Evolutionary conservation across 2,113 vertebrate genomes (phyloP).

Genomic region (Pseudopodoces humilis): DNA sequence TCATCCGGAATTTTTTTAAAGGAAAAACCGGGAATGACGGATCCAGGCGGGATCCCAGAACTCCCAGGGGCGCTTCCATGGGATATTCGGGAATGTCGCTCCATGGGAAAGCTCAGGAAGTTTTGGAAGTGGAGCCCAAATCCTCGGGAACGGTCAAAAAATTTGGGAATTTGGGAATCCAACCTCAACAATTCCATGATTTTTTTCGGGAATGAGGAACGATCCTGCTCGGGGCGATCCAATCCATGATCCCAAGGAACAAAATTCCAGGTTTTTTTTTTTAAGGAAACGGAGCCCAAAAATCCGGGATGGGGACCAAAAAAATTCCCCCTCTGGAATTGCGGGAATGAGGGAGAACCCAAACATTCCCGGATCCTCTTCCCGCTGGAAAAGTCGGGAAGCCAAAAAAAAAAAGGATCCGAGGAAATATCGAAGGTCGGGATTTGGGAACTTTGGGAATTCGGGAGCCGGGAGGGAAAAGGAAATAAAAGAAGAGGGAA

Average conservation of each 20-base stretch:
- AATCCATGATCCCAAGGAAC: neutral
- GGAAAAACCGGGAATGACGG: neutral
- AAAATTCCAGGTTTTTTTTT: neutral
- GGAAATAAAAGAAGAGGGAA: neutral
- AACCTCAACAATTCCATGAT: neutral
- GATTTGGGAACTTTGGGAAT: neutral
- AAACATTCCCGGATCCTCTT: neutral
- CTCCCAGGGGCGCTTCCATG: accelerated
- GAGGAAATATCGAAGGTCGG: neutral
- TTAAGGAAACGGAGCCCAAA: neutral
- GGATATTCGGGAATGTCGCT: neutral
- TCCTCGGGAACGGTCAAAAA: neutral
- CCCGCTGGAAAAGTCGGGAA: neutral
- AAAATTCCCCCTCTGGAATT: neutral
- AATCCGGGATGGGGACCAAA: neutral
- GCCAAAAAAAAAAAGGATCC: neutral
- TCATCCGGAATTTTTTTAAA: accelerated
- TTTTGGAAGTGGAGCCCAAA: neutral
- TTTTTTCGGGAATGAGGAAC: neutral
- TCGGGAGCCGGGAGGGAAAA: neutral
- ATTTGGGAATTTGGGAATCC: neutral
- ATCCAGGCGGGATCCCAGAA: neutral
- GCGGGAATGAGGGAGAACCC: neutral
- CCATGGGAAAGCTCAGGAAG: neutral
- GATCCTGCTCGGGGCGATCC: neutral